These are phyloP conservation scores for Sinopyrophorus schimmeli DNA, from an alignment of 2,888 invertebrate species.

Conservation along the genomic window DNA sequence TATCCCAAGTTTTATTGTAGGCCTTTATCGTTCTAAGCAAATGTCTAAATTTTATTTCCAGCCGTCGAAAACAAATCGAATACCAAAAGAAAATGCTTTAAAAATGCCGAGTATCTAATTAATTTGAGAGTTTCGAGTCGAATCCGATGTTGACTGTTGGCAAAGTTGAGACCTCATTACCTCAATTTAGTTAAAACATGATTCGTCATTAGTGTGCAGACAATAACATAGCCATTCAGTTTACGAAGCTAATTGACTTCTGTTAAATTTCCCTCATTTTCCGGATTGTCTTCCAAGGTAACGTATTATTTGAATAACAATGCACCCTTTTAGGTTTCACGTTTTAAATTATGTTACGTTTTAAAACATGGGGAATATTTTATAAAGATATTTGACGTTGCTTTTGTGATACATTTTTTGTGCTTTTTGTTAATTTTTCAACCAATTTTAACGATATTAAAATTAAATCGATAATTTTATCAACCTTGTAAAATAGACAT, in stretches of 20 bases:
- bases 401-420: too few species aligned
- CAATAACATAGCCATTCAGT: slow-evolving; percentile 45
- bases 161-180: slow-evolving; percentile 51
- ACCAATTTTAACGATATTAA: too few species aligned
- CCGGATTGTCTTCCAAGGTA: slow-evolving; percentile 25
- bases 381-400: too few species aligned
- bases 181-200: slow-evolving; percentile 54
- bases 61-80: too few species aligned
- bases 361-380: too few species aligned
- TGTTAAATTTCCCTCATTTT: slow-evolving; percentile 40
- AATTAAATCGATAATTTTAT: too few species aligned
- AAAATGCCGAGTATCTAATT: slow-evolving; percentile 25
- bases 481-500: too few species aligned
- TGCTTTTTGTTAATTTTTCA: too few species aligned
- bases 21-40: slow-evolving; percentile 22
- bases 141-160: slow-evolving; percentile 41
- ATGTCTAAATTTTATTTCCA: slow-evolving; percentile 16
- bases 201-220: slow-evolving; percentile 52
- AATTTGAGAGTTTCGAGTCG: slow-evolving; percentile 34
- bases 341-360: too few species aligned
- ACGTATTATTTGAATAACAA: slow-evolving; percentile 21
- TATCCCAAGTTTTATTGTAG: slow-evolving; percentile 18
- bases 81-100: slow-evolving; percentile 4
- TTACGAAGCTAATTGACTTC: slow-evolving; percentile 54
- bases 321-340: too few species aligned